Conservation (phyloP, 2,113 vertebrate species). For the Mormyrus iriodes region DNA sequence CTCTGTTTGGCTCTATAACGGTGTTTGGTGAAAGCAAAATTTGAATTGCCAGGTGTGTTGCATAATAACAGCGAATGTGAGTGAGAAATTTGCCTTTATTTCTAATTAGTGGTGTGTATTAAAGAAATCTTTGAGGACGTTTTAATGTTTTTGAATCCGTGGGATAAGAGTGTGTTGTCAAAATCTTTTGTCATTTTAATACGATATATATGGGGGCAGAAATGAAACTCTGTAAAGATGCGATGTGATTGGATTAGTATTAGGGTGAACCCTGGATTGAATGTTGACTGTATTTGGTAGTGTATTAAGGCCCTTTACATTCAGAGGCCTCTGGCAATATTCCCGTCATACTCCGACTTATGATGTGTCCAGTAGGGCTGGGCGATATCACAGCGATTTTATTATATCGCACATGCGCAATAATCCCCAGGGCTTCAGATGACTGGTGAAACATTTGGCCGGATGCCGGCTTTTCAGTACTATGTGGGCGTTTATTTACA, state of each 20-base stretch:
- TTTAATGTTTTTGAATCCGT: neutral
- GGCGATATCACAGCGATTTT: too few relatives aligned
- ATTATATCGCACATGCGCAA: too few relatives aligned
- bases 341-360: neutral
- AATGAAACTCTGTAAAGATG: neutral
- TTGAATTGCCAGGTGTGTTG: neutral
- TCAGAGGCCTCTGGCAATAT: neutral
- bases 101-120: neutral
- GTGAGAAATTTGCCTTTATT: neutral
- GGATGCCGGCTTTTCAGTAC: too few relatives aligned
- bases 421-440: too few relatives aligned
- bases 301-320: neutral
- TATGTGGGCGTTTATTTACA: too few relatives aligned
- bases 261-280: neutral
- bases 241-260: neutral
- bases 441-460: too few relatives aligned
- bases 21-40: neutral
- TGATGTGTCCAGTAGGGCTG: too few relatives aligned
- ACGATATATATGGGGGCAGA: neutral
- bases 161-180: neutral
- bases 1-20: neutral
- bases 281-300: neutral
- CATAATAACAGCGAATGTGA: neutral
- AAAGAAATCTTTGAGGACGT: neutral
- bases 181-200: neutral